A percentile compares a stretch with the other conserved stretches of the same genome.
Conservation (phyloP, 2,888 invertebrate genomes). For the Pediacus dermestoides region DNA sequence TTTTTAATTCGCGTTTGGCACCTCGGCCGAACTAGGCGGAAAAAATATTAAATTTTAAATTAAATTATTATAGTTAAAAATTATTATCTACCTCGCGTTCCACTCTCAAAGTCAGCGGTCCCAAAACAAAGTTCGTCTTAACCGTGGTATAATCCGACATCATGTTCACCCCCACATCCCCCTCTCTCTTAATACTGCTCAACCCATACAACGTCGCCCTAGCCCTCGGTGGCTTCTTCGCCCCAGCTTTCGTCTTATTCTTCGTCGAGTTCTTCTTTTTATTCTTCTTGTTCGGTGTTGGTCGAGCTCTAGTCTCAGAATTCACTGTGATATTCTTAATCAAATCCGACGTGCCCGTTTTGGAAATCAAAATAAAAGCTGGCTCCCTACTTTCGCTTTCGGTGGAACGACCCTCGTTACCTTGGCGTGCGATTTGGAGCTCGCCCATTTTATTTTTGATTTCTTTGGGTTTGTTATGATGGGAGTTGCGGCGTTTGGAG, state of each 20-base stretch:
- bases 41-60: slow-evolving; percentile 39
- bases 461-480: slow-evolving; percentile 10
- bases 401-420: slow-evolving; percentile 29
- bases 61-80: slow-evolving; percentile 1
- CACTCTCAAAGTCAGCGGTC: slow-evolving; percentile 74
- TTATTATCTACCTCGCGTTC: slow-evolving; percentile 62
- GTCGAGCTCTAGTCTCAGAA: slow-evolving; percentile 24
- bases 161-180: slow-evolving; percentile 77
- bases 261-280: slow-evolving; percentile 35
- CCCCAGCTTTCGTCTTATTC: slow-evolving; percentile 17
- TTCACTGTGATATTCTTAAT: slow-evolving; percentile 25
- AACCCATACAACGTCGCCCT: slow-evolving; percentile 78
- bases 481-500: slow-evolving; percentile 8
- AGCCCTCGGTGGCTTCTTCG: slow-evolving; percentile 60
- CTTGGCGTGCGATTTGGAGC: slow-evolving; percentile 37
- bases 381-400: slow-evolving; percentile 42
- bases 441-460: slow-evolving; percentile 45
- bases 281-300: slow-evolving; percentile 15
- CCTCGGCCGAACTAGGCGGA: slow-evolving; percentile 64
- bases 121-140: slow-evolving; percentile 76
- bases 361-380: slow-evolving; percentile 45
- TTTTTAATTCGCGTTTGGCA: slow-evolving; percentile 75
- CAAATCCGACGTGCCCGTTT: slow-evolving; percentile 31
- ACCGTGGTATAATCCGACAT: slow-evolving; percentile 78
- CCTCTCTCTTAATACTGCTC: slow-evolving; percentile 72